A percentile compares a stretch with the other conserved stretches of the same genome.
Evolutionary conservation across 2,797 vertebrate species (phyloP).

Genomic region (Pogoniulus pusillus): DNA sequence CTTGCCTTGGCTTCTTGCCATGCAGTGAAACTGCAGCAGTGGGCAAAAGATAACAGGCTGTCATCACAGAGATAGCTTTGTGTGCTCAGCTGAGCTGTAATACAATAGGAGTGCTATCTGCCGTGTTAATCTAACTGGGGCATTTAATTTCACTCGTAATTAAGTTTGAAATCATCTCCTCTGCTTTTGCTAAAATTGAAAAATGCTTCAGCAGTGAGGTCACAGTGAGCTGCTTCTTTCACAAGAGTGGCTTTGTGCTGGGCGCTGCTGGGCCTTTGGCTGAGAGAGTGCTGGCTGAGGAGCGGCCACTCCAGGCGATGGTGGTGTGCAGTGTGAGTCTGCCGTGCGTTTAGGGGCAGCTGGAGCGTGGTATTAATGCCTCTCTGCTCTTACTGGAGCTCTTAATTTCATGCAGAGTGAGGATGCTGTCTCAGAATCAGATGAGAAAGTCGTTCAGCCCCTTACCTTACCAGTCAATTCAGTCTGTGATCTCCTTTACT

Average conservation of each 20-base stretch:
- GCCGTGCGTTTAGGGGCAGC: background rate
- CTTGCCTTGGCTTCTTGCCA: background rate
- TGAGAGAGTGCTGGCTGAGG: background rate
- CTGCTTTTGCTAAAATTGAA: constrained; percentile 59
- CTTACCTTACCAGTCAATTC: background rate
- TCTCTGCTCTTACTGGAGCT: background rate
- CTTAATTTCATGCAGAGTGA: background rate
- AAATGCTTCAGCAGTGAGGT: constrained; percentile 38
- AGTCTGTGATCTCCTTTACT: background rate
- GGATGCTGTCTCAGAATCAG: background rate
- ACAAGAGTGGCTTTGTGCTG: constrained; percentile 25
- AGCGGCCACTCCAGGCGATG: background rate
- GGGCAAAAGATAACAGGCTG: background rate
- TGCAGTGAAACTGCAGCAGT: background rate
- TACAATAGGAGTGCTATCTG: constrained; percentile 58
- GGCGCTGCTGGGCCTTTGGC: background rate
- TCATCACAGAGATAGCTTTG: constrained; percentile 19
- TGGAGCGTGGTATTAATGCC: background rate
- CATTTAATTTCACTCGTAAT: constrained; percentile 59
- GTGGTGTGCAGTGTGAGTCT: background rate
- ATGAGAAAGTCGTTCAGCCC: background rate
- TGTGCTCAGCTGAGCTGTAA: constrained; percentile 51
- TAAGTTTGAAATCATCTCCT: constrained; percentile 53
- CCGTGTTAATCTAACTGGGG: constrained; percentile 9
- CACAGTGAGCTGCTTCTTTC: constrained; percentile 14